Conservation (phyloP, 2,888 invertebrate species). For the Conus canariensis region DNA sequence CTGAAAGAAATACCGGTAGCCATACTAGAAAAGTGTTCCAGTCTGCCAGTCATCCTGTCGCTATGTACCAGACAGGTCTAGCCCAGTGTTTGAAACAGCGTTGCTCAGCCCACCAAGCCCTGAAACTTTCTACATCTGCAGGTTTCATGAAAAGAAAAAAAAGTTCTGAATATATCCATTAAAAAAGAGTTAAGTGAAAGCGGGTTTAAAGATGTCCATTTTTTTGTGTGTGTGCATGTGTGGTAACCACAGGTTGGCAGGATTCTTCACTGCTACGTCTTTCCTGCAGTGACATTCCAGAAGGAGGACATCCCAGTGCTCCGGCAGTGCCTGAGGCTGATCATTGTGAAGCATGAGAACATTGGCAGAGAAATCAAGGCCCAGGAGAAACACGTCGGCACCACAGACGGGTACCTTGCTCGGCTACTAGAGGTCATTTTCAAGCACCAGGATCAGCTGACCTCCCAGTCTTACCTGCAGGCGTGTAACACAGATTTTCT, state of each 20-base stretch:
- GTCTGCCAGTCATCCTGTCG: no score
- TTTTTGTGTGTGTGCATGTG: no score
- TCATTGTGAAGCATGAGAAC: constrained; percentile 53
- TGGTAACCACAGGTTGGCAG: constrained; percentile 47
- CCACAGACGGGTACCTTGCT: constrained; percentile 59
- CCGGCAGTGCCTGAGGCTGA: constrained; percentile 49
- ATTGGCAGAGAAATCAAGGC: constrained; percentile 60
- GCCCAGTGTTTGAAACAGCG: no score
- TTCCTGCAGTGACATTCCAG: constrained; percentile 66
- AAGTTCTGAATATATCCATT: no score
- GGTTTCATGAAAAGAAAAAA: no score
- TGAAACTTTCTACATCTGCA: no score
- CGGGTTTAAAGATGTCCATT: no score
- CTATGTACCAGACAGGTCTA: no score
- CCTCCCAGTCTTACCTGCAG: constrained; percentile 56
- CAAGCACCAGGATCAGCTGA: constrained; percentile 54
- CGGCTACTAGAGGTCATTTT: constrained; percentile 60
- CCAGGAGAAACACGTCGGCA: constrained; percentile 56
- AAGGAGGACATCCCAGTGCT: constrained; percentile 58
- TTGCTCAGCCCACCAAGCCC: no score
- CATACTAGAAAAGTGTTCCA: no score
- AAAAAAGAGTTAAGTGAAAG: no score
- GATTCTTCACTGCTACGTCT: constrained; percentile 71
- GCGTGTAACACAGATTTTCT: constrained; percentile 60
- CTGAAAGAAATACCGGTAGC: no score